Percentiles rank a stretch among this genome's conserved stretches.
phyloP scores from a whole-genome alignment of 2,888 invertebrate species.

The Ypsolopha scabrella region DNA sequence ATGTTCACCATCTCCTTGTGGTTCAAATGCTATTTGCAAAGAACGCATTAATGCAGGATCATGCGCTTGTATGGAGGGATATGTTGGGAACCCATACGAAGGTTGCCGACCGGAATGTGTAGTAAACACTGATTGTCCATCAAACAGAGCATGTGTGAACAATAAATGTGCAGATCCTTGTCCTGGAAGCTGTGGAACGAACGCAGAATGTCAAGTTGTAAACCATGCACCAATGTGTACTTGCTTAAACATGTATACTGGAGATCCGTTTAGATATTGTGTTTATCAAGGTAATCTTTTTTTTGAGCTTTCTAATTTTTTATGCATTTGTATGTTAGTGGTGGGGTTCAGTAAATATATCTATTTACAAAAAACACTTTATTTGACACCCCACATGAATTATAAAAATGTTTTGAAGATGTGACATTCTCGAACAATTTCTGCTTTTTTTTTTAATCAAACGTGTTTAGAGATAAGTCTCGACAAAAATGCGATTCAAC shows the following conservation, averaged over 20 bases:
- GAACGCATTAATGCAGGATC: slow-evolving; percentile 72
- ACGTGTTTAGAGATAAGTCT: too few species aligned
- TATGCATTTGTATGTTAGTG: neutral
- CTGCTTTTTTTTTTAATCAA: too few species aligned
- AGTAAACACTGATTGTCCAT: slow-evolving; percentile 78
- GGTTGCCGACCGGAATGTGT: slow-evolving; percentile 82
- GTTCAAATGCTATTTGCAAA: slow-evolving; percentile 74
- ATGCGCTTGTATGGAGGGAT: slow-evolving; percentile 78
- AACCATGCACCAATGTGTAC: slow-evolving; percentile 78
- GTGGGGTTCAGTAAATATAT: too few species aligned
- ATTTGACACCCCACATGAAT: too few species aligned
- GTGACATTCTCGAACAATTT: too few species aligned
- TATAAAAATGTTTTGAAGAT: too few species aligned
- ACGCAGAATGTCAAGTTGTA: slow-evolving; percentile 80
- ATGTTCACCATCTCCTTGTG: slow-evolving; percentile 74
- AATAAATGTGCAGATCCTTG: slow-evolving; percentile 83
- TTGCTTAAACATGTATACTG: slow-evolving; percentile 76
- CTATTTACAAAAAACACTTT: too few species aligned
- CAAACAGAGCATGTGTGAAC: slow-evolving; percentile 76
- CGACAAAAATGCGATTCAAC: too few species aligned
- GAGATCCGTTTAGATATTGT: slow-evolving; percentile 81
- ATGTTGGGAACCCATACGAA: slow-evolving; percentile 83
- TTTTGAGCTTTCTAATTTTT: neutral
- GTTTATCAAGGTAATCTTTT: slow-evolving; percentile 48
- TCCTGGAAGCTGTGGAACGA: slow-evolving; percentile 81